phyloP scores from a whole-genome alignment of 1,140 invertebrate genomes.

The Drosophila sp. region DNA sequence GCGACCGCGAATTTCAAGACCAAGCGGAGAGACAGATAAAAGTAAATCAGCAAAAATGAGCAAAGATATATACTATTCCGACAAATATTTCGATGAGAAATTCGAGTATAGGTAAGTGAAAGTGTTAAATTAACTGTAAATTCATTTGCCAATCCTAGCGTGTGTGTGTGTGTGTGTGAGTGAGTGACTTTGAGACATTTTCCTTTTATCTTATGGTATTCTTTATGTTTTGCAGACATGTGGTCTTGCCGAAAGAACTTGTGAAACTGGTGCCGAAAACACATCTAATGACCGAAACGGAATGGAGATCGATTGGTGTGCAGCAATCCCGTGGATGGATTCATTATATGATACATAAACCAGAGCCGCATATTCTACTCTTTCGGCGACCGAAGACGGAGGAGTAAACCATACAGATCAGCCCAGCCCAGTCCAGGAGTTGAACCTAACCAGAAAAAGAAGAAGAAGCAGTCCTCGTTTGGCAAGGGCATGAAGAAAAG shows the following conservation, averaged over 20 bases:
- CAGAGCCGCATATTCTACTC: conserved; percentile 89
- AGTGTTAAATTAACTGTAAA: conserved; percentile 32
- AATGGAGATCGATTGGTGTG: conserved; percentile 97
- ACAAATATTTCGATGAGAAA: conserved; percentile 94
- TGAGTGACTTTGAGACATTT: not conserved
- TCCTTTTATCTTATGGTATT: conserved; percentile 44
- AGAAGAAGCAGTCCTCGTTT: not conserved
- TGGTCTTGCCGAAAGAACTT: conserved; percentile 94
- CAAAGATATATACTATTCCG: conserved; percentile 93
- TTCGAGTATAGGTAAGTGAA: conserved; percentile 91
- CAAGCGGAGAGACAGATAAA: not conserved
- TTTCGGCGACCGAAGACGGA: conserved; percentile 84
- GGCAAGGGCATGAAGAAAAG: conserved; percentile 15
- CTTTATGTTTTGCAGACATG: conserved; percentile 88
- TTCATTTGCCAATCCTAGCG: conserved; percentile 8
- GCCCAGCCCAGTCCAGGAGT: not conserved
- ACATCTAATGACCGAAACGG: conserved; percentile 96
- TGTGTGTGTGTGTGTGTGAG: conserved; percentile 35
- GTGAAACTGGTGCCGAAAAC: conserved; percentile 94
- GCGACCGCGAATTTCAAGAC: conserved; percentile 14
- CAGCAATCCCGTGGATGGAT: conserved; percentile 98
- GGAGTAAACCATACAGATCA: conserved; percentile 38
- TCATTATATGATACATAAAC: conserved; percentile 97
- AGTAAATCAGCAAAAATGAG: conserved; percentile 56
- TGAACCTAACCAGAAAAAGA: not conserved